Conservation (phyloP, 1,140 invertebrate species). For the Lineus longissimus region DNA sequence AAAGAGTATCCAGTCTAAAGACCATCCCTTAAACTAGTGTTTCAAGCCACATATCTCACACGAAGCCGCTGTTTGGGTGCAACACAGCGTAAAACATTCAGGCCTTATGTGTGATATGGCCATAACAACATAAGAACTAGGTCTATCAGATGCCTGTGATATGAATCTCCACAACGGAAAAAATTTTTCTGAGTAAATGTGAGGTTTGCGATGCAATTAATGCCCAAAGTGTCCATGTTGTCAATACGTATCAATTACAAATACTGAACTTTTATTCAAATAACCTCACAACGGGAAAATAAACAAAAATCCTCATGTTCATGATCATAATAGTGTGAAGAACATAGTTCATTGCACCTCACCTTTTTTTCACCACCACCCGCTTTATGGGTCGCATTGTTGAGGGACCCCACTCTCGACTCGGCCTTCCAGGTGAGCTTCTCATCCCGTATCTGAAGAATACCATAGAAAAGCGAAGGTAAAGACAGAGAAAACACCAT, state of each 20-base stretch:
- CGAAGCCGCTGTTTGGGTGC: too few species aligned
- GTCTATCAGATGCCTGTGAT: too few species aligned
- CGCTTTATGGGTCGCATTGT: slow-evolving; percentile 78
- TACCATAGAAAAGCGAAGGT: background rate
- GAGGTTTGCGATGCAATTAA: too few species aligned
- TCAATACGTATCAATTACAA: background rate
- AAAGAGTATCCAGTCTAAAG: too few species aligned
- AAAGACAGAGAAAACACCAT: background rate
- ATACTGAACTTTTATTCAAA: background rate
- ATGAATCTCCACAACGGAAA: too few species aligned
- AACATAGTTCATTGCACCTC: slow-evolving; percentile 67
- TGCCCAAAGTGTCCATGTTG: too few species aligned
- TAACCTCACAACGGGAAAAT: background rate
- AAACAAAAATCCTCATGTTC: background rate
- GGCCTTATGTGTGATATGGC: too few species aligned
- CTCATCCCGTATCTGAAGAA: slow-evolving; percentile 13
- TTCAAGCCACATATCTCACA: too few species aligned
- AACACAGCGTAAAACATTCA: too few species aligned
- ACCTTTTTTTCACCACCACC: slow-evolving; percentile 80
- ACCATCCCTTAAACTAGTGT: too few species aligned
- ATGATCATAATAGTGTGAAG: background rate
- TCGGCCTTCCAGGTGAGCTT: background rate
- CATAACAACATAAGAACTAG: too few species aligned
- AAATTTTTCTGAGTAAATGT: too few species aligned
- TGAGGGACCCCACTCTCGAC: slow-evolving; percentile 76